Base-by-base conservation (phyloP, 2,888 invertebrate species). In the Sphaeridia pumilis region DNA sequence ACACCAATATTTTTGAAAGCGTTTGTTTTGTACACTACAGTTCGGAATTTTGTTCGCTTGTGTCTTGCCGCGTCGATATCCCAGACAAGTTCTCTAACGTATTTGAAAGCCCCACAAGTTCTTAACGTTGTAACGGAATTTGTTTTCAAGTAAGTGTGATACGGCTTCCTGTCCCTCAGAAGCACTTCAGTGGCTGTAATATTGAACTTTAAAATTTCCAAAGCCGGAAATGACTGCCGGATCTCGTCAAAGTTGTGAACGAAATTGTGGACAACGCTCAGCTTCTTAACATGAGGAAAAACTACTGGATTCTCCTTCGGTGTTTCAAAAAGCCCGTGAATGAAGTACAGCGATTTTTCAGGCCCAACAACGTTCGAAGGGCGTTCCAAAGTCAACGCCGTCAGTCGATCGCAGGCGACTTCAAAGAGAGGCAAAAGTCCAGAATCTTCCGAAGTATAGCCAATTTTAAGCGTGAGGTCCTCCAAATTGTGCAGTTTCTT, bases 21-120 rank as follows among this genome's bases (percentile, higher is more conserved):
- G 21, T 46, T 51, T 12, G 51, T 35, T 34, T 51, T 51, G 27
- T 51, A 51, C 14, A 51, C 38, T 12, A 51, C 31, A 26, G 51
- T 51, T 24, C 51, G 17, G 12, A 34, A 45, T 10, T 27, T 24
- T 3, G 36, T 45, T 5, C 34, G 26, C 10, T 24, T 22, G 21
- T 51, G 31, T 27, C 51, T 20, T 3, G 46, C 46, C 4, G 35
- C 51, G 4, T 46, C 36, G 46, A 51, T 51, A 25, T 46, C 45
- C 51, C 51, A 51, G 21, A 28, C n/a, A 17, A 51, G 21, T 4
- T 34, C 24, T 14, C 14, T 25, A 2, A 51, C 38, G 17, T 14
- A 27, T 12, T 24, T 5, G 14, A 45, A 45, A 1, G 42, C 4
- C 14, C 12, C 20, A 3, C 21, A 17, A 36, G 22, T 34, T 21